A percentile compares a stretch with the other conserved stretches of the same genome.
These are phyloP conservation scores for Bradypodion pumilum DNA, from an alignment of 2,797 vertebrate species.

Conservation along the genomic window DNA sequence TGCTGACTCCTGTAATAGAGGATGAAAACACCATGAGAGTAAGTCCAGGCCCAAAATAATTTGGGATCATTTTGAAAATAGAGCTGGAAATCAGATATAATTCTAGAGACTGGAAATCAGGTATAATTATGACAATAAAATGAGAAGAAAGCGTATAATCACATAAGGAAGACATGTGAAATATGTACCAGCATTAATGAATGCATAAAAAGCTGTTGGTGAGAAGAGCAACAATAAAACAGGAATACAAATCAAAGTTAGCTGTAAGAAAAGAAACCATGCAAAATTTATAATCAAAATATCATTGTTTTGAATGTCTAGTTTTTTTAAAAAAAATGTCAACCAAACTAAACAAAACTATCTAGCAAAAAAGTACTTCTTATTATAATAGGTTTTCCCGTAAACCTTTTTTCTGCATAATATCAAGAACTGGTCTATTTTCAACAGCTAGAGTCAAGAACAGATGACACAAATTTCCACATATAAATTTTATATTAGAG, in stretches of 20 bases:
- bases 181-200: neutral
- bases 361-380: neutral
- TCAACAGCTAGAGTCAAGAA: neutral
- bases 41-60: neutral
- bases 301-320: neutral
- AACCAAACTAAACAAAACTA: neutral
- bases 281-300: neutral
- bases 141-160: neutral
- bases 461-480: neutral
- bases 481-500: neutral
- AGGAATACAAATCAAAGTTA: slow-evolving; percentile 11
- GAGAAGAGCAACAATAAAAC: neutral
- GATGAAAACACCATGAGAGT: neutral
- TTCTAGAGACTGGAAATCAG: no score
- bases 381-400: no score
- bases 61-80: neutral
- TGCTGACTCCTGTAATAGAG: no score
- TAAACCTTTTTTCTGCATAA: neutral
- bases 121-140: neutral
- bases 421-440: neutral
- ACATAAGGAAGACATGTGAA: neutral
- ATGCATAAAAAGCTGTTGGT: slow-evolving; percentile 2
- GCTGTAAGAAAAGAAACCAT: neutral
- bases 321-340: neutral
- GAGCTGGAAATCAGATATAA: neutral